Percentiles rank a stretch among this genome's conserved stretches.
phyloP scores from a whole-genome alignment of 1,140 invertebrate genomes.

The Meteorus sp. region DNA sequence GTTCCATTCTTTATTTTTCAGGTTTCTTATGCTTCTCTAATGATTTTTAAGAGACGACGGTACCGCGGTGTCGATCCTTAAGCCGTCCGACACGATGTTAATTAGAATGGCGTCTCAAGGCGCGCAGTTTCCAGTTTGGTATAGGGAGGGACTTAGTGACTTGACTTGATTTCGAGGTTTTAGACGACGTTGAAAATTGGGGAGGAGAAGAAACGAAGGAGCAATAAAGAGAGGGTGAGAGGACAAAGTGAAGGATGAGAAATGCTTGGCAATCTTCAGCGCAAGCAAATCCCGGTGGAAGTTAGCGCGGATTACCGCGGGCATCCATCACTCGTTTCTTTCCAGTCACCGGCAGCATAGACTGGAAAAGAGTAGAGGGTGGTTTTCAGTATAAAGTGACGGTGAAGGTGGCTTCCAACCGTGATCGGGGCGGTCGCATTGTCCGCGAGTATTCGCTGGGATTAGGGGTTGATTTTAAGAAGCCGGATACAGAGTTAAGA shows the following conservation, averaged over 20 bases:
- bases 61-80: slow-evolving; percentile 36
- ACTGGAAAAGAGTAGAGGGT: background rate
- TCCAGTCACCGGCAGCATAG: slow-evolving; percentile 20
- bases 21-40: slow-evolving; percentile 27
- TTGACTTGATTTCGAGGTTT: slow-evolving; percentile 52
- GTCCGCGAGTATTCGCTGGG: background rate
- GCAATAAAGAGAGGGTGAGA: background rate
- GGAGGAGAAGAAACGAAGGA: slow-evolving; percentile 7
- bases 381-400: background rate
- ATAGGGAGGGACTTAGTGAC: slow-evolving; percentile 40
- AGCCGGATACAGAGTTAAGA: background rate
- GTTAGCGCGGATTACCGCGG: slow-evolving; percentile 48
- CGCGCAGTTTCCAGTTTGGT: slow-evolving; percentile 19
- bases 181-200: slow-evolving; percentile 43
- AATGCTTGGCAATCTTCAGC: background rate
- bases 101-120: slow-evolving; percentile 44
- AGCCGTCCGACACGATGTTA: slow-evolving; percentile 50
- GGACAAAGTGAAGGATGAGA: slow-evolving; percentile 10
- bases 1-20: slow-evolving; percentile 7
- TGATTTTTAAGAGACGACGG: slow-evolving; percentile 42
- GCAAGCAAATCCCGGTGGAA: slow-evolving; percentile 46
- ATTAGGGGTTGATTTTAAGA: slow-evolving; percentile 3
- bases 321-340: slow-evolving; percentile 50
- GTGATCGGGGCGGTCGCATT: background rate
- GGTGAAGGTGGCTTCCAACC: slow-evolving; percentile 3